phyloP scores from a whole-genome alignment of 1,140 invertebrate genomes.

The Lethocerus indicus region DNA sequence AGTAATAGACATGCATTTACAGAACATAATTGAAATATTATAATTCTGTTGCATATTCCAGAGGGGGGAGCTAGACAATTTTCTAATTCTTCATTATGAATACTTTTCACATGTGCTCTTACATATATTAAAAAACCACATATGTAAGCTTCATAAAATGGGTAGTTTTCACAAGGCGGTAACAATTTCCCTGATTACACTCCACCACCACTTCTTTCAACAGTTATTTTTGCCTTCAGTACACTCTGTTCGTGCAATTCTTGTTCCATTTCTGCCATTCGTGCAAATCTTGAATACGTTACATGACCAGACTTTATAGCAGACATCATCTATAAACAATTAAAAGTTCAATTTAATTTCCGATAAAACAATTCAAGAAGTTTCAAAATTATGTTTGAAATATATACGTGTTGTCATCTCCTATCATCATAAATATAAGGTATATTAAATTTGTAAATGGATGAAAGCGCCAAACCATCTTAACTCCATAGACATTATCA shows the following conservation, averaged over 20 bases:
- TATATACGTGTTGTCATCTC: not conserved
- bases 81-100: no score
- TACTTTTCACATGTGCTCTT: no score
- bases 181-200: no score
- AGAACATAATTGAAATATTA: no score
- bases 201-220: constrained; percentile 87
- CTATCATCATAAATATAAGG: not conserved
- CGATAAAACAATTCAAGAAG: not conserved
- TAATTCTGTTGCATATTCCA: no score
- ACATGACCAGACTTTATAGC: constrained; percentile 89
- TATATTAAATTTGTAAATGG: not conserved
- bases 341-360: not conserved
- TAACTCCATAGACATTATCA: not conserved
- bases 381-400: not conserved
- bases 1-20: no score
- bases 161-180: no score
- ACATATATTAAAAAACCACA: no score
- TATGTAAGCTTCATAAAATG: no score
- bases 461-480: not conserved
- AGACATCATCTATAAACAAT: constrained; percentile 78
- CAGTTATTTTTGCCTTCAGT: constrained; percentile 62
- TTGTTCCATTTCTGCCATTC: constrained; percentile 80
- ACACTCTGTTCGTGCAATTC: constrained; percentile 54
- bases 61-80: no score
- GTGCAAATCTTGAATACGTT: constrained; percentile 76